Evolutionary conservation across 1,140 invertebrate genomes (phyloP), one percentile per base, ranked within the genome.

Genomic region (Cotesia glomerata): DNA sequence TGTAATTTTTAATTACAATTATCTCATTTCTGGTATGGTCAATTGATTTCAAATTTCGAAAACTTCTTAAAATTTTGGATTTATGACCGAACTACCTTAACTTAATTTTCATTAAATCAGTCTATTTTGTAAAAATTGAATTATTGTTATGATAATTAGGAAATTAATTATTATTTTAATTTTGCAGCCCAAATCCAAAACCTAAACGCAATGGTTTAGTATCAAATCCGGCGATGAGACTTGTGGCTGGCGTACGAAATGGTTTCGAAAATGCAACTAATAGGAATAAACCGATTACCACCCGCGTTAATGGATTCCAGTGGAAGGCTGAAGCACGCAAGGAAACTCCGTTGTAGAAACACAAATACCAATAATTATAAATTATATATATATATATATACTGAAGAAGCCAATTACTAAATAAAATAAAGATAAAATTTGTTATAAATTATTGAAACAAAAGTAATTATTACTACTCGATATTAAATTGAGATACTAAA

Each of bases 131-230:
- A 36, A 69, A 32, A 35, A 81, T 78, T 69, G 80, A 83, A 51
- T 82, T 83, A 9, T 74, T 77, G 14, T 52, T 36, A 36, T 5
- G 36, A 11, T 69, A 9, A 36, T 7, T 7, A 26, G 3, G 1
- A 26, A 26, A 26, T 26, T 26, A 26, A 26, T 45, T 45, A 8
- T 45, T 45, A 61, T 69, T 56, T 58, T 59, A 18, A 32, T 56
- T 71, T 84, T 83, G 68, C 68, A 88, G 86, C 71, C 80, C 77
- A 68, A 88, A 87, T 82, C 82, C 89, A 75, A 93, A 93, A 84
- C 89, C 90, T 80, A 93, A 92, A 84, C 90, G 95, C 74, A 97
- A 97, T 82, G 95, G 95, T 4, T 95, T 97, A 74, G 95, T 96
- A 7, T 96, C 95, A 3, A 97, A 97, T 84, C 95, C 95, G 49